These are phyloP conservation scores for Anthonomus grandis DNA, from an alignment of 1,140 invertebrate species.

Conservation along the genomic window DNA sequence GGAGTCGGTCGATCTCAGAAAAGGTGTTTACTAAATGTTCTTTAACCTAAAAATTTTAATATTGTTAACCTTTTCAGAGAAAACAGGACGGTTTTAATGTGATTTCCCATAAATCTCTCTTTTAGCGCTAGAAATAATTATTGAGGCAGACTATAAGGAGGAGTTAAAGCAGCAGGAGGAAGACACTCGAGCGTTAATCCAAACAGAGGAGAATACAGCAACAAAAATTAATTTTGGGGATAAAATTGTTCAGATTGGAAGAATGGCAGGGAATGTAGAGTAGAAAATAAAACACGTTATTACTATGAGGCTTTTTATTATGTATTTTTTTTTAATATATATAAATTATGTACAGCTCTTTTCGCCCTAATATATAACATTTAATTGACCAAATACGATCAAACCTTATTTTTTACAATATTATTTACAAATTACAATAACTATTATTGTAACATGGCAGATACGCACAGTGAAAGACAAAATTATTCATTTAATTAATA, in stretches of 20 bases:
- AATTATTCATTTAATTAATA: too few species aligned
- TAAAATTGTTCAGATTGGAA: slow-evolving; percentile 1
- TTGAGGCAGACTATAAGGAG: slow-evolving; percentile 15
- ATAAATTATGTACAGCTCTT: too few species aligned
- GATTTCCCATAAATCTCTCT: neutral
- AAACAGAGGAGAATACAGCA: neutral
- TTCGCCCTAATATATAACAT: too few species aligned
- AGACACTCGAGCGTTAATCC: neutral
- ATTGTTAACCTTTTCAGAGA: neutral
- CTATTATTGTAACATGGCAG: too few species aligned
- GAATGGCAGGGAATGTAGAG: neutral
- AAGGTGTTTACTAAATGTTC: slow-evolving; percentile 54
- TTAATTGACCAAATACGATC: too few species aligned
- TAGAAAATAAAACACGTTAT: too few species aligned
- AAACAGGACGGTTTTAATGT: neutral
- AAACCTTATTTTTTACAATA: too few species aligned
- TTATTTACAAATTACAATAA: too few species aligned
- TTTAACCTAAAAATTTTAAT: neutral
- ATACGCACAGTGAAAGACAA: too few species aligned
- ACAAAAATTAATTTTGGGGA: slow-evolving; percentile 1
- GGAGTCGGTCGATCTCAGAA: slow-evolving; percentile 76
- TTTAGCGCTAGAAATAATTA: slow-evolving; percentile 26
- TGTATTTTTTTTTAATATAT: too few species aligned
- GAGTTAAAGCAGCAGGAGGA: neutral
- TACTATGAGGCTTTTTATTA: too few species aligned